Evolutionary conservation across 2,113 vertebrate genomes (phyloP), one percentile per base, ranked within the genome.

Genomic region (Vombatus ursinus): DNA sequence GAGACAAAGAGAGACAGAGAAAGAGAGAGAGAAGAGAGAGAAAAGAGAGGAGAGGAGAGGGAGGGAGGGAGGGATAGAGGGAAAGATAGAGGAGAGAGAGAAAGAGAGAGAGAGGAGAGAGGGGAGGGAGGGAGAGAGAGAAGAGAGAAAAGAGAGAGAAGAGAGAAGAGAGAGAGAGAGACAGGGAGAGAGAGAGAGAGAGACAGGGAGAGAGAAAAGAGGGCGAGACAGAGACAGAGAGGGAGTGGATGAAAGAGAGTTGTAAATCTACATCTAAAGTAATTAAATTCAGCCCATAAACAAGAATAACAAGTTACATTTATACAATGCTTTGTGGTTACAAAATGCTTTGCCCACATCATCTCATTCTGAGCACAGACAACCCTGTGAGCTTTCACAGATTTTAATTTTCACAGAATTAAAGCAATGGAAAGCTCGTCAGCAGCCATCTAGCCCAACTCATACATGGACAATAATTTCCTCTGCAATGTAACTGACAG

Each of bases 1-100:
- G 98, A 98, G 98, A 97, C 98, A 98, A 91, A 97, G 96, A 95
- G 95, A 97, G 92, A 68, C 50, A 52, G 52, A 52, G 1, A 52
- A 28, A 10, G 2, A 19, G 10, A 61, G 28, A 10, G 28, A 19
- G 28, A 10, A 89, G 90, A 44, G 54, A 61, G 52, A 90, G 11
- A 12, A 90, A 52, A 47, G 92, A 92, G 91, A 89, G 24, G 57
- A 68, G 9, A 92, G 97, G 97, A 96, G 49, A 2, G 53, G 95
- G 95, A 97, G 92, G 54, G 52, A 52, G 52, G 23, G 22, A 53
- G 61, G 3, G 12, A 24, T 3, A 68, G 12, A 14, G 4, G 11
- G 28, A 51, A 9, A 51, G 51, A 14, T 2, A 12, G 8, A 8
- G 8, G 26, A 51, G 14, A 51, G 51, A 14, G 12, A 12, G 2